Evolutionary conservation across 2,888 invertebrate species (phyloP), one percentile per base, ranked within the genome.

Genomic region (Andrena flavipes): DNA sequence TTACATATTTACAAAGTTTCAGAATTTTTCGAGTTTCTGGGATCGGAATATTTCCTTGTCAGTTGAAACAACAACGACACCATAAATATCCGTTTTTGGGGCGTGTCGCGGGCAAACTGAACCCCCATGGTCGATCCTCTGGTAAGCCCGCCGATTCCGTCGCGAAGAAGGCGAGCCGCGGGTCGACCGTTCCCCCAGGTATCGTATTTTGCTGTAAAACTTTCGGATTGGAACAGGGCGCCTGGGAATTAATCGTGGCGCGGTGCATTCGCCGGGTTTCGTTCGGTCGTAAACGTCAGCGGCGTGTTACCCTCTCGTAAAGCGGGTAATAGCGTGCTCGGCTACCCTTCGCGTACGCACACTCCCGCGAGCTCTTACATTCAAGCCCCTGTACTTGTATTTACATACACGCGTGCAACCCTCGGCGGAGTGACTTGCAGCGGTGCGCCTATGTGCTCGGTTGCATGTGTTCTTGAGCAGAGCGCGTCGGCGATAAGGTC

Each of bases 211-310:
- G 29, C 78, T 81, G 76, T 56, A 56, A 78, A 87, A 88, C 78
- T 88, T 88, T 84, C 74, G 69, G 64, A 82, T 86, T 62, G 81
- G 65, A 80, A 64, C 76, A 74, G 77, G 82, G 74, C 74, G 76
- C 72, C 64, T 72, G 82, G 63, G 82, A 83, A 86, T 88, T 84
- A 88, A 88, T 86, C 82, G 82, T 60, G 71, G 71, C 76, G 76
- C 68, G 23, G 56, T 69, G 78, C 80, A 82, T 82, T 80, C 74
- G 77, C 59, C 63, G 54, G 81, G 75, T 83, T 86, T 82, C 77
- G 87, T 80, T 86, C 72, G 88, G 35, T 78, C 78, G 84, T 87
- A 86, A 88, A 86, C 80, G 86, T 88, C 88, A 75, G 78, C 67
- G 65, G 62, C 69, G 77, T 70, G 68, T 77, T 73, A 75, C 74